phyloP scores from a whole-genome alignment of 2,113 vertebrate species.

The Redunca redunca region DNA sequence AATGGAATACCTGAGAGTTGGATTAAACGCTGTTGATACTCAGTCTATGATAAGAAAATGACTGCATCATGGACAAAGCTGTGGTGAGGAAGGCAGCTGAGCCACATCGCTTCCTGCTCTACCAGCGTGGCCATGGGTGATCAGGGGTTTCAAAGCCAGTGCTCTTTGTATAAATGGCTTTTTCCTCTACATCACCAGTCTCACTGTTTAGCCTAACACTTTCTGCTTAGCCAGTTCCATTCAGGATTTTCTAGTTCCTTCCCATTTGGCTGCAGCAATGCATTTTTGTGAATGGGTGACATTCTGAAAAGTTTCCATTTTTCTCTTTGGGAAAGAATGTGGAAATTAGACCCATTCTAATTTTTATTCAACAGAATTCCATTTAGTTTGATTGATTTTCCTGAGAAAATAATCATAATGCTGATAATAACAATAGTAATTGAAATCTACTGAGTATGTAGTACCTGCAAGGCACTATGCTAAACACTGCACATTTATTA shows the following conservation, averaged over 20 bases:
- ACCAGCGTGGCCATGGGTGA: conserved; percentile 26
- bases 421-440: neutral
- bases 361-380: conserved; percentile 34
- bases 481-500: neutral
- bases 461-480: neutral
- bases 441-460: neutral
- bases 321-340: conserved; percentile 51
- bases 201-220: conserved; percentile 53
- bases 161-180: conserved; percentile 9
- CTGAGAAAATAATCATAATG: neutral
- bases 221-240: conserved; percentile 62
- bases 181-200: neutral
- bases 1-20: neutral
- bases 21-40: neutral
- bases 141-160: conserved; percentile 22
- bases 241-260: conserved; percentile 53
- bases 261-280: conserved; percentile 29
- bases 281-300: conserved; percentile 53
- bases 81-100: conserved; percentile 29
- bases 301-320: conserved; percentile 55
- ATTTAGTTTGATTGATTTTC: neutral
- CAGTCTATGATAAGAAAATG: neutral
- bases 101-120: conserved; percentile 7
- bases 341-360: conserved; percentile 18
- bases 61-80: neutral